A percentile compares a stretch with the other conserved stretches of the same genome.
phyloP scores from a whole-genome alignment of 1,140 invertebrate species.

The Doryteuthis pealeii region DNA sequence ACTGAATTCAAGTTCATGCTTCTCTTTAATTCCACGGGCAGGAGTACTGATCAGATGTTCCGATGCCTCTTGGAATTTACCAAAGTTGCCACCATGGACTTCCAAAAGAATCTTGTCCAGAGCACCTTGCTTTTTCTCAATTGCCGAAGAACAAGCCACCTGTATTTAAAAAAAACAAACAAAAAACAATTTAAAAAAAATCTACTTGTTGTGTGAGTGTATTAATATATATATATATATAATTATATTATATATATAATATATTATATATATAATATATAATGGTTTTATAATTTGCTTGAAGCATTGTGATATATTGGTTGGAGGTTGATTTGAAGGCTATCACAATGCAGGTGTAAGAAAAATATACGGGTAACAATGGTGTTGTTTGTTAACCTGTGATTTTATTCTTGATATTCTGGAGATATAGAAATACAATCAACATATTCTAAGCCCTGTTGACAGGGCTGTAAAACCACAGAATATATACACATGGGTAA shows the following conservation, averaged over 20 bases:
- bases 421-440: no score
- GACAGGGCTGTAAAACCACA: no score
- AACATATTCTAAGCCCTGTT: no score
- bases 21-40: conserved; percentile 10
- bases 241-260: not conserved
- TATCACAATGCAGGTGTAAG: no score
- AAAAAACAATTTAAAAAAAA: not conserved
- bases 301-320: no score
- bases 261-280: no score
- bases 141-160: conserved; percentile 45
- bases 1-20: conserved; percentile 37
- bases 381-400: no score
- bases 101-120: conserved; percentile 40
- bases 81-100: conserved; percentile 43
- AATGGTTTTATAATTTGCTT: no score
- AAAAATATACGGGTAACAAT: no score
- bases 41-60: not conserved
- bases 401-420: no score
- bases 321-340: no score
- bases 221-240: conserved; percentile 11
- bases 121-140: conserved; percentile 38
- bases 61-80: not conserved
- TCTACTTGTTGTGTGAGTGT: not conserved
- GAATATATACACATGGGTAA: no score
- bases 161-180: conserved; percentile 17